Base-by-base conservation (phyloP, 2,888 invertebrate genomes). In the Cacoxenus indagator region DNA sequence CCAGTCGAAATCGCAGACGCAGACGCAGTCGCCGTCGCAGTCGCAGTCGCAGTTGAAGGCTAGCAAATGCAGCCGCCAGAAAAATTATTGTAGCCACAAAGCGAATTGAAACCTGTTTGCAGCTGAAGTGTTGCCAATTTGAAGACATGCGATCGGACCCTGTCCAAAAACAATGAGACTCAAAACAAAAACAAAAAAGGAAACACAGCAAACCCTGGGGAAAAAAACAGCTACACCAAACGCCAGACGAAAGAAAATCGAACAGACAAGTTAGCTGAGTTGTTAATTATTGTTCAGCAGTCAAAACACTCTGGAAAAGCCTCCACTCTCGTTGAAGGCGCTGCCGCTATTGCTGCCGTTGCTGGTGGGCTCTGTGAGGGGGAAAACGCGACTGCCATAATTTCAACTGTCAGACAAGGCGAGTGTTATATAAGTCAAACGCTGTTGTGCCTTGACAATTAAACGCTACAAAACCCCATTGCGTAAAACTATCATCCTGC, bases 71-170 rank as follows among this genome's bases (percentile, higher is more conserved):
- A 27, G 55, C 55, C 55, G 27, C 55, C 24, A 26, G 59, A 29
- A 26, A 48, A 24, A 59, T 59, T 59, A 29, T 29, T 59, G 14
- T 4, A 29, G 29, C 27, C 14, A 17, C 29, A 59, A 17, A 22
- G 8, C 55, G 26, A 26, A 14, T 24, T 19, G 19, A 72, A 82
- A 82, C 82, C 79, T 73, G 79, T 80, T 79, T 83, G 78, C 79
- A 79, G 79, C 79, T 79, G 84, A 66, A 43, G 31, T 31, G 31
- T 26, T 14, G 48, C 26, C 59, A 17, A 27, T 29, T 8, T 59
- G 27, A 2, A 37, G 37, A 37, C 37, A 37, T 37, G 37, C 37
- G 5, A 37, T 11, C 37, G 37, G 37, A 37, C 37, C 37, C 8
- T 4, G 37, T 37, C 37, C 37, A 37, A 37, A 2, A 37, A 31